Base-by-base conservation (phyloP, 1,140 invertebrate genomes). In the Drosophila sulfurigaster region DNA sequence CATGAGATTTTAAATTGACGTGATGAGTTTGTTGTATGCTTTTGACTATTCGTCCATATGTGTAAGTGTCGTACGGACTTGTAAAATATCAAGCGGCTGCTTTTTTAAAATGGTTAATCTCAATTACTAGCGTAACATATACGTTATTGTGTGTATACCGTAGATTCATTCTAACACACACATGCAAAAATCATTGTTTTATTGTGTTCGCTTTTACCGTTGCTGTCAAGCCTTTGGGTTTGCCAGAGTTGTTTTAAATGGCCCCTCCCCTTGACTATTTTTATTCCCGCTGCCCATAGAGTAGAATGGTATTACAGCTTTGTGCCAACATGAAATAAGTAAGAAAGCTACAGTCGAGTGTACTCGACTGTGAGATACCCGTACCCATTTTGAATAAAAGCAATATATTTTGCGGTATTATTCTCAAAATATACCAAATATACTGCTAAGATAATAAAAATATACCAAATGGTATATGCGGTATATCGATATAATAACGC, bases 81-180 rank as follows among this genome's bases (percentile, higher is more conserved):
- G 71, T 71, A 66, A 87, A 87, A 87, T 83, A 69, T 73, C 82
- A 78, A 83, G 76, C 83, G 83, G 66, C 77, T 87, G 83, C 78
- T 87, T 87, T 79, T 88, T 87, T 79, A 67, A 83, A 87, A 77
- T 87, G 83, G 88, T 87, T 88, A 87, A 88, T 87, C 85, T 87
- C 85, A 87, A 87, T 87, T 87, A 87, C 83, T 80, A 87, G 83
- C 72, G 80, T 69, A 77, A 87, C 82, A 87, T 87, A 88, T 83
- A 80, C 83, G 82, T 87, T 87, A 88, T 88, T 88, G 83, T 87
- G 20, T 87, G 49, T 28, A 77, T 65, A 41, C 6, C 51, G 43
- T 13, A 46, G n/a, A 54, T 25, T 25, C 16, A 38, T 10, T 20
- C 41, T 35, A 8, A 70, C 49, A 35, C 5, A 64, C 38, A 54